phyloP scores from a whole-genome alignment of 2,113 vertebrate genomes.

The Thymallus thymallus region DNA sequence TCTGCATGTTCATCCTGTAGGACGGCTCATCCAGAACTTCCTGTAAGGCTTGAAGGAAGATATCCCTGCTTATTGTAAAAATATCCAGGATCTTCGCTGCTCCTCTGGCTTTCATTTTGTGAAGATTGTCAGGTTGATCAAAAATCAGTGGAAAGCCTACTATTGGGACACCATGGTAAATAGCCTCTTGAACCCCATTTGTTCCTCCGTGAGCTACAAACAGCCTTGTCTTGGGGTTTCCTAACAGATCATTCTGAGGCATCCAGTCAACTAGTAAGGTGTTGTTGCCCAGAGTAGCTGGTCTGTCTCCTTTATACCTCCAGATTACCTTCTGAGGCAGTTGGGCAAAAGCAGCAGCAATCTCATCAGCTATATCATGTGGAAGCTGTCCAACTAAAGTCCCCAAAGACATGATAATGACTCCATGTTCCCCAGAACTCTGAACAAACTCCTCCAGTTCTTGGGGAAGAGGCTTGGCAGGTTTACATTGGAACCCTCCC shows the following conservation, averaged over 20 bases:
- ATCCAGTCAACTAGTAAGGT: constrained; percentile 70
- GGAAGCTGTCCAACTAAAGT: constrained; percentile 58
- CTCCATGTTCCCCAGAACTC: constrained; percentile 68
- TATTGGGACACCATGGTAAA: constrained; percentile 67
- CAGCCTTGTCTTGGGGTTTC: constrained; percentile 59
- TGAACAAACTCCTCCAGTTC: constrained; percentile 69
- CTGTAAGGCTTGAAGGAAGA: constrained; percentile 53
- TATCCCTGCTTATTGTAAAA: constrained; percentile 40
- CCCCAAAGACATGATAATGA: constrained; percentile 73
- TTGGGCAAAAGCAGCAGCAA: constrained; percentile 63
- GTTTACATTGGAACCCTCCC: constrained; percentile 73
- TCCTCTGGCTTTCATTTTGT: constrained; percentile 58
- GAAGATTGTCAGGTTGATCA: constrained; percentile 67
- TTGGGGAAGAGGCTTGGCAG: constrained; percentile 61
- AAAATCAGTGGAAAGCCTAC: constrained; percentile 67
- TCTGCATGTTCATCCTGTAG: constrained; percentile 69
- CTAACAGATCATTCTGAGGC: constrained; percentile 71
- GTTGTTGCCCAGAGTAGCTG: constrained; percentile 64
- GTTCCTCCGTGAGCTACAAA: constrained; percentile 73
- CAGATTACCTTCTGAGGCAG: constrained; percentile 73
- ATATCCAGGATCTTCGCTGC: constrained; percentile 52
- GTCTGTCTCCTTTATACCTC: constrained; percentile 54
- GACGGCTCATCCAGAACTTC: constrained; percentile 65
- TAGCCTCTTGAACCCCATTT: constrained; percentile 68
- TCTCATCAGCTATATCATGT: constrained; percentile 42